Percentiles rank a stretch among this genome's conserved stretches.
These are phyloP conservation scores for Drosophila kanekoi DNA, from an alignment of 2,888 invertebrate genomes.

Conservation along the genomic window DNA sequence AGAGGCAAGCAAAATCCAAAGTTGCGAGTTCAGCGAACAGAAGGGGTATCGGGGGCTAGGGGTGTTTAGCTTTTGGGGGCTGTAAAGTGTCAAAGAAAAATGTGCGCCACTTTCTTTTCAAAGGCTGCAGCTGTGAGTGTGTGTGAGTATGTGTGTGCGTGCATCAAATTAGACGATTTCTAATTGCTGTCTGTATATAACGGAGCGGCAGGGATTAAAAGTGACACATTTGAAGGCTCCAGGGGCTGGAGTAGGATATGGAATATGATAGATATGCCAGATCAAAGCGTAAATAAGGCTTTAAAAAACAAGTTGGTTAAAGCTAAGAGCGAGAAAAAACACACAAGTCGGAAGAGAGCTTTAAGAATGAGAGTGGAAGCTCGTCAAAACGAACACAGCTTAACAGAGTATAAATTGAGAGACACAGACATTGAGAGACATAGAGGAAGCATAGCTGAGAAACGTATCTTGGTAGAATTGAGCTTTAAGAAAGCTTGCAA, in stretches of 20 bases:
- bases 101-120: conserved; percentile 54
- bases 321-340: not conserved
- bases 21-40: conserved; percentile 11
- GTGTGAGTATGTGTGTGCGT: conserved; percentile 39
- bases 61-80: conserved; percentile 37
- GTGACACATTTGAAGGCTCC: conserved; percentile 29
- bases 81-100: conserved; percentile 74
- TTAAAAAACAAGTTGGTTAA: not conserved
- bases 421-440: too few relatives aligned
- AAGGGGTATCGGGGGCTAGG: not conserved
- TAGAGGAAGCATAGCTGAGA: too few relatives aligned
- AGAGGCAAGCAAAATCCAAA: conserved; percentile 27
- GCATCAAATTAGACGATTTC: conserved; percentile 74
- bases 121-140: conserved; percentile 51
- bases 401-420: too few relatives aligned
- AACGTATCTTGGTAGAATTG: too few relatives aligned
- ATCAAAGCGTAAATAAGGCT: conserved; percentile 25
- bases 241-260: conserved; percentile 9
- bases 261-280: conserved; percentile 24
- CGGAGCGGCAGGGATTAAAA: conserved; percentile 32
- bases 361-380: too few relatives aligned
- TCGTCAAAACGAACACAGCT: too few relatives aligned
- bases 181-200: conserved; percentile 66
- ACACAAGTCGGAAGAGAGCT: too few relatives aligned
- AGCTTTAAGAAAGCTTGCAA: not conserved